Conservation (phyloP, 2,888 invertebrate genomes). For the Caenorhabditis imperialis region DNA sequence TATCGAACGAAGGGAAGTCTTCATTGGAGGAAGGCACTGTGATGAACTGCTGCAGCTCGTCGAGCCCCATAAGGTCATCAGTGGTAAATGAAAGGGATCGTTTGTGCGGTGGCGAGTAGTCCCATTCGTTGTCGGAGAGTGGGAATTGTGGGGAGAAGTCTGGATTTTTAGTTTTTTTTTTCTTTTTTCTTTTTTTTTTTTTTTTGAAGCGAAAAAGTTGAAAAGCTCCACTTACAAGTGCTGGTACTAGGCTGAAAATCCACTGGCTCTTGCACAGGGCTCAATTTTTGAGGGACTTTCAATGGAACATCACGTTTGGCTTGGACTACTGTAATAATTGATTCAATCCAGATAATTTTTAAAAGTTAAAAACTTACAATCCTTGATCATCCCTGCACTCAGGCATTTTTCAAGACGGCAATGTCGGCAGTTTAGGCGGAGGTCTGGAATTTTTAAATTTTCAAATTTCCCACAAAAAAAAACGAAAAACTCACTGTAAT, state of each 20-base stretch:
- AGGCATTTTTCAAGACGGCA: constrained; percentile 42
- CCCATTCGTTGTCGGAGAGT: constrained; percentile 37
- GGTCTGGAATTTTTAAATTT: constrained; percentile 18
- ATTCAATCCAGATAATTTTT: neutral
- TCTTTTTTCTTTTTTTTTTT: too few species aligned
- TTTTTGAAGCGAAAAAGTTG: too few species aligned
- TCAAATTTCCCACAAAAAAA: neutral
- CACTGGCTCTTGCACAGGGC: neutral
- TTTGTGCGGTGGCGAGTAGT: constrained; percentile 10
- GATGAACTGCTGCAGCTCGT: constrained; percentile 43
- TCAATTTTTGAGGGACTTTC: neutral
- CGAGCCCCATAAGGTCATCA: constrained; percentile 40
- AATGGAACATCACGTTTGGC: constrained; percentile 39
- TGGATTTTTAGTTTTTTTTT: too few species aligned
- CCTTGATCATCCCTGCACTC: constrained; percentile 38
- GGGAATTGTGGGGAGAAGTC: constrained; percentile 14
- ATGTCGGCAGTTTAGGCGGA: constrained; percentile 43
- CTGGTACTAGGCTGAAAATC: too few species aligned
- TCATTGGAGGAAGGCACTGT: neutral
- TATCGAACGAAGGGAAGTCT: neutral
- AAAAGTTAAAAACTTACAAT: constrained; percentile 31
- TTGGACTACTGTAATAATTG: constrained; percentile 49
- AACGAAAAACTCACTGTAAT: constrained; percentile 24
- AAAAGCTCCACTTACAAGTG: too few species aligned
- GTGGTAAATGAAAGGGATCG: neutral